These are phyloP conservation scores for Aselliscus stoliczkanus DNA, from an alignment of 2,797 vertebrate species.

Conservation along the genomic window DNA sequence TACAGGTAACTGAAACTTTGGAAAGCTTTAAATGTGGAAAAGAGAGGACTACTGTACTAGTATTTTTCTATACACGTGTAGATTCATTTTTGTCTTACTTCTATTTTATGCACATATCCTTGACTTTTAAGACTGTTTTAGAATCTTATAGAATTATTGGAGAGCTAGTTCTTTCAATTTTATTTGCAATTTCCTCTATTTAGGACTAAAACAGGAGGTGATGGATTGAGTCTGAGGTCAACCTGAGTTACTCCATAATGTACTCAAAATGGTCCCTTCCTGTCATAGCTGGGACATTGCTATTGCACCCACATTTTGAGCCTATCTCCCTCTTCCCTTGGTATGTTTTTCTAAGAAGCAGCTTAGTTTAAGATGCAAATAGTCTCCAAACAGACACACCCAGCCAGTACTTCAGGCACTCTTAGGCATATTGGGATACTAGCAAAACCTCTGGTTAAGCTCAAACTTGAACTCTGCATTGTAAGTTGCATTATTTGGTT, in stretches of 20 bases:
- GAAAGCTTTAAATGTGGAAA: not conserved
- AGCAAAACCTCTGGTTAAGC: not conserved
- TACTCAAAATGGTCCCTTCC: not conserved
- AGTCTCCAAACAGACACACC: not conserved
- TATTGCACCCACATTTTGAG: not conserved
- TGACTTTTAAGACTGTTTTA: not conserved
- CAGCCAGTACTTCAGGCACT: not conserved
- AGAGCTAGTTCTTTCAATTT: not conserved
- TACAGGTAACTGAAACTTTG: not conserved
- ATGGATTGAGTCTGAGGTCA: not conserved
- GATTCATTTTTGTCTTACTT: not conserved
- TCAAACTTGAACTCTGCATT: not conserved
- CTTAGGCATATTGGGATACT: not conserved
- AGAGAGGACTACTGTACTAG: not conserved
- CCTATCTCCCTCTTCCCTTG: not conserved
- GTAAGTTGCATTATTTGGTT: not conserved
- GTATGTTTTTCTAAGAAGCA: not conserved
- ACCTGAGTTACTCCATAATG: not conserved
- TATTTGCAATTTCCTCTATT: not conserved
- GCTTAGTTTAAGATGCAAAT: not conserved
- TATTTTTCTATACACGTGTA: not conserved
- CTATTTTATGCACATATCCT: not conserved
- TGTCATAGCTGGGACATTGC: not conserved
- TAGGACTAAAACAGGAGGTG: not conserved
- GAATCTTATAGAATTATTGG: not conserved